Evolutionary conservation across 2,797 vertebrate genomes (phyloP), one percentile per base, ranked within the genome.

Genomic region (Neosalanx taihuensis): DNA sequence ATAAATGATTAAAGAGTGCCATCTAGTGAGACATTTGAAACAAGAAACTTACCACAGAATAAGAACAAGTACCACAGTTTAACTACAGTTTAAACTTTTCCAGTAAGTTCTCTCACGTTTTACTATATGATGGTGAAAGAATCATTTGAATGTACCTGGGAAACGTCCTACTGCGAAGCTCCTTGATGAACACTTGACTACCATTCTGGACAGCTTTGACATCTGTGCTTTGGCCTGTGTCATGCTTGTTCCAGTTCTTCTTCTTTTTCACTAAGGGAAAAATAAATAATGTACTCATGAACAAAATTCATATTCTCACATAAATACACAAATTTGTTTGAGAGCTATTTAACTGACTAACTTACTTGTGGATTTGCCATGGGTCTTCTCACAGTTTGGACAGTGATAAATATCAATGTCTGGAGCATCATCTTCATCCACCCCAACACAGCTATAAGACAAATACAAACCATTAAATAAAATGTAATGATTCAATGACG

Each of bases 371-470:
- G 97, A 98, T 89, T 99, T 98, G 23, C 96, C 97, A 0, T 98
- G 95, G 57, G 94, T 95, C 87, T 98, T 97, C 91, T 99, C 97
- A 57, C 96, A 99, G 87, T 99, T 99, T 0, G 97, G 97, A 89
- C 97, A 99, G 78, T 99, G 97, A 83, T 99, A 98, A 80, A 99
- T 95, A 87, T 99, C 97, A 0, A 99, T 99, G 69, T 99, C 95
- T 41, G 97, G 96, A 29, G 96, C 97, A 60, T 99, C 97, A 62
- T 98, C 97, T 85, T 99, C 97, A 85, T 99, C 97, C 75, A 99
- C 97, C 13, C 90, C 96, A 56, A 99, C 97, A 79, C 97, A 99
- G 90, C 97, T 99, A 92, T 41, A 95, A 77, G 12, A 75, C 77
- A 9, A 85, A 77, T 29, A 69, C 67, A 30, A 33, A 6, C 1